These are phyloP conservation scores for roundworm (Caenorhabditis elegans) DNA, from an alignment of 1,140 invertebrate species.

Conservation along the genomic window WBcel235 BX284605.5:5866001-5866500, in stretches of 20 bases:
- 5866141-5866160: constrained; percentile 25
- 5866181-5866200: not conserved
- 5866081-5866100: constrained; percentile 9
- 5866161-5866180: not conserved
- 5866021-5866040: constrained; percentile 27
- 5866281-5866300: not conserved
- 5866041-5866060: constrained; percentile 4
- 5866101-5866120: not conserved
- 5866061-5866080: not conserved
- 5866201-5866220: not conserved
- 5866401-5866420: not conserved
- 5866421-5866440: not conserved
- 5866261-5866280: not conserved
- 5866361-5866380: not conserved
- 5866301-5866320: not conserved
- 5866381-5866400: not conserved
- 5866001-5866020: too few relatives aligned
- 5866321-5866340: not conserved
- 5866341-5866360: constrained; percentile 16
- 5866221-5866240: constrained; percentile 4
- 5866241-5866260: not conserved
- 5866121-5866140: not conserved
- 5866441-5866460: not conserved
- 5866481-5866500: not conserved
- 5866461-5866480: not conserved